Base-by-base conservation (phyloP, 2,888 invertebrate genomes). In the Drosophila macrospina region DNA sequence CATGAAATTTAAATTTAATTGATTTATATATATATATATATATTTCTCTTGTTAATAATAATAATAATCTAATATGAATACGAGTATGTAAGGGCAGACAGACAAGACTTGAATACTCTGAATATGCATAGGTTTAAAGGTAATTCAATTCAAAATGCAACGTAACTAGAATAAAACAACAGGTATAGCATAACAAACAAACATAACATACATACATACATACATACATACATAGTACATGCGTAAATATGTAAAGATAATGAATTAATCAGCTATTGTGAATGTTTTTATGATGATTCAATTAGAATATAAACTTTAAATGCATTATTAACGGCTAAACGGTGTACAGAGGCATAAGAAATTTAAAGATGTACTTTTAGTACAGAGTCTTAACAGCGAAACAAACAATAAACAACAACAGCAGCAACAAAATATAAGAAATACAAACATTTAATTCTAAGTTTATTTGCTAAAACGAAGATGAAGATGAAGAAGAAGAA, bases 91-190 rank as follows among this genome's bases (percentile, higher is more conserved):
- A 50, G 57, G 57, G 59, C 56, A 50, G 73, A 80, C 32, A 57
- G 63, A 84, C 78, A 86, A 86, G 84, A 83, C 82, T 88, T 86
- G 70, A 87, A 70, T 64, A 76, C 42, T 55, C 65, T 66, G 61
- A 81, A 76, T 67, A 66, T 36, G 45, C 16, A 20, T 86, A 77
- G 74, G 66, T 48, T 78, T 78, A 55, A 82, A 70, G 55, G 60
- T 78, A 84, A 78, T 64, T 73, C 78, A 75, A 61, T 73, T 54
- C 60, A 68, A 64, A 68, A 64, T 61, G 56, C 60, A 73, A 69
- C 69, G 59, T 72, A 72, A 67, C 45, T 70, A 71, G 63, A 61
- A 61, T 59, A 63, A 64, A 64, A 52, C 39, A 66, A 62, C 59
- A 66, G 51, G 51, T 55, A 65, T 56, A 52, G 50, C 30, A 56